Evolutionary conservation across 2,113 vertebrate genomes (phyloP).

Genomic region (Mustelus asterias): DNA sequence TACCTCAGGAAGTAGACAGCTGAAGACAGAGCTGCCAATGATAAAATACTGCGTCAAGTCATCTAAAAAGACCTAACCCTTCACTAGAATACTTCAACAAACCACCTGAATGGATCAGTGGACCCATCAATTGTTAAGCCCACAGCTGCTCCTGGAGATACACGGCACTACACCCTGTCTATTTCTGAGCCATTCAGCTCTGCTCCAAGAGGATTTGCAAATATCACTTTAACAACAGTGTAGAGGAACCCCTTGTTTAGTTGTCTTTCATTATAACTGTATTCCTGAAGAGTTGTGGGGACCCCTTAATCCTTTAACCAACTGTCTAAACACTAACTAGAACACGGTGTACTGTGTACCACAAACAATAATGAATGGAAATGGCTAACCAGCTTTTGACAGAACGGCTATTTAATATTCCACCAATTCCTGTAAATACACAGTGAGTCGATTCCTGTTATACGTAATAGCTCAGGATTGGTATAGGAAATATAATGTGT

Average conservation of each 20-base stretch:
- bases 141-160: neutral
- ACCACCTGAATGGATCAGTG: neutral
- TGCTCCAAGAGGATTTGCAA: neutral
- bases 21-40: neutral
- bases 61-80: neutral
- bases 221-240: neutral
- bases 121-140: neutral
- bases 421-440: neutral
- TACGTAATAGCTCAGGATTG: neutral
- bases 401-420: slow-evolving; percentile 1
- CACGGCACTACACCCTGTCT: neutral
- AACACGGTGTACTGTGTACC: slow-evolving; percentile 13
- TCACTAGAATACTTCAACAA: neutral
- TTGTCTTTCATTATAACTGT: neutral
- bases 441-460: neutral
- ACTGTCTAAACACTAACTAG: neutral
- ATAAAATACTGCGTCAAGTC: neutral
- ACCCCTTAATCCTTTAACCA: neutral
- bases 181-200: neutral
- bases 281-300: neutral
- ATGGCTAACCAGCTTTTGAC: neutral
- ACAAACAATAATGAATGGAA: neutral
- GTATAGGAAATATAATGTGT: neutral
- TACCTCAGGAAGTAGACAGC: neutral
- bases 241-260: neutral